Evolutionary conservation across 2,888 invertebrate species (phyloP).

Genomic region (Xylota segnis): DNA sequence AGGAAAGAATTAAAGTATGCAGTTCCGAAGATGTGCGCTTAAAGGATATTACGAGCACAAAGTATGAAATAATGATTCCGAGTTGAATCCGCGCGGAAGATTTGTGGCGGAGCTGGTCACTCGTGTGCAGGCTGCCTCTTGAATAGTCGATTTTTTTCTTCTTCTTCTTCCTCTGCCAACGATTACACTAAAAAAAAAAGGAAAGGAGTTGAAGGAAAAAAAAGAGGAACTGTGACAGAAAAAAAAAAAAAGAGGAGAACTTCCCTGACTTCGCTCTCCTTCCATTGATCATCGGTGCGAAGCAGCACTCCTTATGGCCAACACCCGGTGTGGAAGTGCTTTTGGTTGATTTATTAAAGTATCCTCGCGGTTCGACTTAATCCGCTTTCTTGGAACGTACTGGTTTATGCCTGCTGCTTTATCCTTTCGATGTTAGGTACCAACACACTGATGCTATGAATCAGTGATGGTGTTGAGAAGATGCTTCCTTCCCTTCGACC

Average conservation of each 20-base stretch:
- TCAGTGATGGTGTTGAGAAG: slow-evolving; percentile 33
- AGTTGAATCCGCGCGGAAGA: slow-evolving; percentile 39
- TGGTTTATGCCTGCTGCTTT: slow-evolving; percentile 6
- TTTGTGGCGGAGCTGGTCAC: slow-evolving; percentile 36
- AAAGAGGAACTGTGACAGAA: background rate
- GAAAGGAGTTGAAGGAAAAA: background rate
- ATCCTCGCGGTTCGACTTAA: slow-evolving; percentile 44
- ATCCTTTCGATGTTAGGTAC: background rate
- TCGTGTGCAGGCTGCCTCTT: slow-evolving; percentile 27
- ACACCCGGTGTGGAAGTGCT: slow-evolving; percentile 39
- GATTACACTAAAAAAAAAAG: background rate
- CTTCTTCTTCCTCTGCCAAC: background rate
- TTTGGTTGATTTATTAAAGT: slow-evolving; percentile 60
- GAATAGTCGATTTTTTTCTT: background rate
- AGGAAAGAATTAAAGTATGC: slow-evolving; percentile 17
- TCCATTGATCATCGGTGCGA: background rate
- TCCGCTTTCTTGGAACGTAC: slow-evolving; percentile 28
- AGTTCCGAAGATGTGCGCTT: slow-evolving; percentile 44
- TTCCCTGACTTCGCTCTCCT: background rate
- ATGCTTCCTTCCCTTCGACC: slow-evolving; percentile 20
- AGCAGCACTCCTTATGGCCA: slow-evolving; percentile 15
- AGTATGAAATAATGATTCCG: slow-evolving; percentile 52
- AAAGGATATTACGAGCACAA: slow-evolving; percentile 37
- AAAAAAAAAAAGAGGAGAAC: background rate
- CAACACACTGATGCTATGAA: slow-evolving; percentile 28